Percentiles rank a stretch among this genome's conserved stretches.
Conservation (phyloP, 2,113 vertebrate species). For the Nothocercus julius region DNA sequence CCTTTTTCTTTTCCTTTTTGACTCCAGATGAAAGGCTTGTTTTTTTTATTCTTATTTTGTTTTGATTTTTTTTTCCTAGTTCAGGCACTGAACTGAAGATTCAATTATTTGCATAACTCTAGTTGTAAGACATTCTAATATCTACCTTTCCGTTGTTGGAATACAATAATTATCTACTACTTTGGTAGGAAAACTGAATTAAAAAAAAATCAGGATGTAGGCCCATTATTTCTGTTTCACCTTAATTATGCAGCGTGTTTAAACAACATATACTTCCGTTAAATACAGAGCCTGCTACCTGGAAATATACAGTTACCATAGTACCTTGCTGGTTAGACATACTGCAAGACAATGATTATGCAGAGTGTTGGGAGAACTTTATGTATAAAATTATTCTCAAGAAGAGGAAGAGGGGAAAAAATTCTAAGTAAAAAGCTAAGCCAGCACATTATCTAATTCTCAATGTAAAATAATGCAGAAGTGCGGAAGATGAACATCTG, state of each 20-base stretch:
- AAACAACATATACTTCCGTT: conserved; percentile 46
- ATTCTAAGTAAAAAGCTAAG: conserved; percentile 73
- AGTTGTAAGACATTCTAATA: conserved; percentile 45
- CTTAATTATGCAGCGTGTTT: conserved; percentile 43
- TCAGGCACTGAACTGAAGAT: conserved; percentile 23
- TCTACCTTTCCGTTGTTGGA: conserved; percentile 30
- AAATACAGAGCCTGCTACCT: conserved; percentile 28
- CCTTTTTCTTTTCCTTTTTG: neutral
- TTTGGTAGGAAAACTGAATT: conserved; percentile 29
- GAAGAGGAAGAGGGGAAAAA: conserved; percentile 30
- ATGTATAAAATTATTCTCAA: conserved; percentile 75
- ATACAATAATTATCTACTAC: conserved; percentile 39
- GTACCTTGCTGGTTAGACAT: conserved; percentile 68
- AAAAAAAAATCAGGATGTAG: conserved; percentile 5
- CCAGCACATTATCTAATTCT: conserved; percentile 85
- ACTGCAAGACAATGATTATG: conserved; percentile 74
- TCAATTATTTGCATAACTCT: conserved; percentile 54
- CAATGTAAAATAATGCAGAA: conserved; percentile 87
- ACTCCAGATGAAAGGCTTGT: conserved; percentile 22
- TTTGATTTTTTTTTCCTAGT: neutral
- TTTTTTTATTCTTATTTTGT: no score
- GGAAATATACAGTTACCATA: conserved; percentile 69
- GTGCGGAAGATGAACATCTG: conserved; percentile 94
- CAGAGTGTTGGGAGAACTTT: conserved; percentile 71
- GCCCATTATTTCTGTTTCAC: conserved; percentile 47